Evolutionary conservation across 2,797 vertebrate species (phyloP).

Genomic region (Thalassophryne amazonica): DNA sequence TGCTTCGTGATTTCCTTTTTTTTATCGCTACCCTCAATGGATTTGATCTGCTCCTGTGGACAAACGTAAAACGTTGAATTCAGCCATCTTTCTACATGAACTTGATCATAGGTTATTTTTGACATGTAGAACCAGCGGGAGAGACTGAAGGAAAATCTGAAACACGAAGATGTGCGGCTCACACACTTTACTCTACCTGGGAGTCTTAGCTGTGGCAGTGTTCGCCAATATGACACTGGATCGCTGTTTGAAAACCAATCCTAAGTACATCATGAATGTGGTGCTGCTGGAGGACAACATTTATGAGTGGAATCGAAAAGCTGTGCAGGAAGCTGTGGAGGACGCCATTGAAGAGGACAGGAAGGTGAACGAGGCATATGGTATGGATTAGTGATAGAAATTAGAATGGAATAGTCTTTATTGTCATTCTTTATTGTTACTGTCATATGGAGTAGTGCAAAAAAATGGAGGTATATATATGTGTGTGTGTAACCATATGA

Average conservation of each 20-base stretch:
- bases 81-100: background rate
- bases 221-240: constrained; percentile 49
- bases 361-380: constrained; percentile 60
- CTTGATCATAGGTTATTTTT: background rate
- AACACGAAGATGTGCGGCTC: constrained; percentile 33
- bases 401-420: too few species aligned
- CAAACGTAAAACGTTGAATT: constrained; percentile 3
- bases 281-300: constrained; percentile 85
- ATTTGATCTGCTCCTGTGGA: background rate
- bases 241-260: constrained; percentile 24
- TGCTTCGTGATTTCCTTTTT: too few species aligned
- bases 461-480: too few species aligned
- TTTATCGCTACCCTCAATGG: background rate
- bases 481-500: too few species aligned
- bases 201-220: constrained; percentile 21
- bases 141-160: background rate
- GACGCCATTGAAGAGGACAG: constrained; percentile 73
- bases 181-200: constrained; percentile 38
- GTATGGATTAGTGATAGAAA: constrained; percentile 46
- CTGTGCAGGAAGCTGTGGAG: constrained; percentile 70
- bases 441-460: too few species aligned
- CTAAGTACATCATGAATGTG: constrained; percentile 78
- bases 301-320: constrained; percentile 65
- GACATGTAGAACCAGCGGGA: constrained; percentile 46
- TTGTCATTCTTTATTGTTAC: too few species aligned